Conservation (phyloP, 2,797 vertebrate species). For the Melanotaenia trifasciata region DNA sequence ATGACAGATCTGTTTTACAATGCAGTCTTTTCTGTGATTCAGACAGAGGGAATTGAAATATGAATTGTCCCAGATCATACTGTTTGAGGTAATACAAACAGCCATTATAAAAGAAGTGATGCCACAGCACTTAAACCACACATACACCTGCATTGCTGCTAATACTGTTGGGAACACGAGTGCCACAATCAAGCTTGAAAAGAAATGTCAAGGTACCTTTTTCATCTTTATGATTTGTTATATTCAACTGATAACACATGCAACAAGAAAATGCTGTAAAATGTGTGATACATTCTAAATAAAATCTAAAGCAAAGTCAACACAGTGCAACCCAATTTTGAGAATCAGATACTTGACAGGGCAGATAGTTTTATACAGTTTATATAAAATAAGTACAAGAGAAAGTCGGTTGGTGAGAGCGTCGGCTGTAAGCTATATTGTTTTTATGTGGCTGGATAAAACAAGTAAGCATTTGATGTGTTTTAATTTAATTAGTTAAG, state of each 20-base stretch:
- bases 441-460: neutral
- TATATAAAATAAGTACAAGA: too few relatives aligned
- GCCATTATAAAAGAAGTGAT: slow-evolving; percentile 80
- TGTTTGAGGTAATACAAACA: neutral
- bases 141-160: slow-evolving; percentile 84
- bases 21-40: slow-evolving; percentile 1
- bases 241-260: neutral
- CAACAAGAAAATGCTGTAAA: neutral
- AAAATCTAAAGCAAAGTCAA: too few relatives aligned
- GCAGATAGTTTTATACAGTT: too few relatives aligned
- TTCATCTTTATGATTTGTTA: neutral
- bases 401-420: too few relatives aligned
- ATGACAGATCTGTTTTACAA: neutral
- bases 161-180: slow-evolving; percentile 82
- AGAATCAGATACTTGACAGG: too few relatives aligned
- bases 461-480: neutral
- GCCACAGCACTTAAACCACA: slow-evolving; percentile 74
- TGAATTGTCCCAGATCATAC: neutral
- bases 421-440: too few relatives aligned
- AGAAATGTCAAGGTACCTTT: slow-evolving; percentile 80
- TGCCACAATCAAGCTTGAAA: slow-evolving; percentile 76
- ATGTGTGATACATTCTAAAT: too few relatives aligned
- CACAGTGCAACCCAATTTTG: too few relatives aligned
- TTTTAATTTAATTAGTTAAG: neutral
- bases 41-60: neutral